Base-by-base conservation (phyloP, 2,113 vertebrate genomes). In the Oreotrochilus melanogaster region DNA sequence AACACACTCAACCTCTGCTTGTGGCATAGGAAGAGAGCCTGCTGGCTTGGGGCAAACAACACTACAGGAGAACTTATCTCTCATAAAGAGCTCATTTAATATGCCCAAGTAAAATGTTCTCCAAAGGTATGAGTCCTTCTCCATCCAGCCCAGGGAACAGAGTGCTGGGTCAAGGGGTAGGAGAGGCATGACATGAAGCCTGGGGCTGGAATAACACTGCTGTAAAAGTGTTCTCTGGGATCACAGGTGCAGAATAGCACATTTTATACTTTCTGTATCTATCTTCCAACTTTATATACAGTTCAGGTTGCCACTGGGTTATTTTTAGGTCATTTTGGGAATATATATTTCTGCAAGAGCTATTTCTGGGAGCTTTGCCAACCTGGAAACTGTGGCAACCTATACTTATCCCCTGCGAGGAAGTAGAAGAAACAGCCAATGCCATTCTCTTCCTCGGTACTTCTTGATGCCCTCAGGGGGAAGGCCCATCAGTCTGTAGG, bases 341-440 rank as follows among this genome's bases (percentile, higher is more conserved):
- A 90, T 56, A 88, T 50, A 11, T 88, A 86, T 83, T 95, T 92
- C 94, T 91, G 54, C 74, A 74, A 93, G 85, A 85, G 58, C 64
- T 86, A 25, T 86, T 93, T 93, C 94, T 95, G 93, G 93, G 92
- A 93, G 30, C 51, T 51, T 18, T 94, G 86, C 85, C 94, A 96
- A 89, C 73, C 1, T 83, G 62, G 50, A 92, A 94, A 83, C 39
- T 42, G 18, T 70, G 58, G 47, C 47, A 89, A 76, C 60, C 30
- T 60, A 50, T 58, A 83, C 24, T 67, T 47, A 47, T 65, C 56
- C 56, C 71, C 75, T 12, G 1, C 28, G 60, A 43, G 51, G 45
- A 90, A 39, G 39, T 58, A 28, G 4, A 71, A 50, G 18, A 53
- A 94, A 60, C 25, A 88, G 60, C 39, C 11, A 5, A 28, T 80